Evolutionary conservation across 2,797 vertebrate genomes (phyloP).

Genomic region (Pyrrhura leucotis): DNA sequence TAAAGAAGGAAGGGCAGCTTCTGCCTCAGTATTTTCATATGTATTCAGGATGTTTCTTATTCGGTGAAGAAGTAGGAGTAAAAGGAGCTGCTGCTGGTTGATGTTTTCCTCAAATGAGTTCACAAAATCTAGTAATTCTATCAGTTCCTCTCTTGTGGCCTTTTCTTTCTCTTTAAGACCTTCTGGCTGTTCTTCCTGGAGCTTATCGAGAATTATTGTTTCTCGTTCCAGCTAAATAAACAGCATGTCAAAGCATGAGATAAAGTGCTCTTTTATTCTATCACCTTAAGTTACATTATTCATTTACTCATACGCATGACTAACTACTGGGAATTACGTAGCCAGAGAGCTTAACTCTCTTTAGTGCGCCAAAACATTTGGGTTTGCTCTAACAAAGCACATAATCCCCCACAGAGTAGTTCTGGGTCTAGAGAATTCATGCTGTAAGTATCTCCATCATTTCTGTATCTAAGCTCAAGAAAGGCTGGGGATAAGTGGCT

Average conservation of each 20-base stretch:
- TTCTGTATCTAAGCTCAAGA: not conserved
- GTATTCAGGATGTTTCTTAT: slow-evolving; percentile 78
- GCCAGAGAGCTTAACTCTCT: not conserved
- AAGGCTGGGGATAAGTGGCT: not conserved
- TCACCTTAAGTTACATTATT: not conserved
- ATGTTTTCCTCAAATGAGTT: slow-evolving; percentile 83
- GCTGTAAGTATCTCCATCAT: not conserved
- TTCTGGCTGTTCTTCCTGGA: slow-evolving; percentile 87
- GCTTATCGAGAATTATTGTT: slow-evolving; percentile 82
- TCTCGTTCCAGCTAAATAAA: slow-evolving; percentile 86
- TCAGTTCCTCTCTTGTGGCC: slow-evolving; percentile 80
- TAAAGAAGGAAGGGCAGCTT: slow-evolving; percentile 75
- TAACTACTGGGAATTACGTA: not conserved
- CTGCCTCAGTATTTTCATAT: slow-evolving; percentile 71
- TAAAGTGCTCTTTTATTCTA: not conserved
- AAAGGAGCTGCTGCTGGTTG: slow-evolving; percentile 84
- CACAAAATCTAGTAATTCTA: slow-evolving; percentile 79
- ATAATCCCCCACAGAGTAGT: not conserved
- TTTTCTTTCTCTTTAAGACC: slow-evolving; percentile 68
- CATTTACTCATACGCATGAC: not conserved
- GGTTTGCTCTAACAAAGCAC: not conserved
- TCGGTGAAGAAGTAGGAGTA: slow-evolving; percentile 84
- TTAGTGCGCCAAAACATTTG: not conserved
- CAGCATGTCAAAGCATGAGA: not conserved
- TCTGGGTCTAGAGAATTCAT: not conserved